Base-by-base conservation (phyloP, 92 coral and sea anemone genomes). In the Palythoa heliodiscus region DNA sequence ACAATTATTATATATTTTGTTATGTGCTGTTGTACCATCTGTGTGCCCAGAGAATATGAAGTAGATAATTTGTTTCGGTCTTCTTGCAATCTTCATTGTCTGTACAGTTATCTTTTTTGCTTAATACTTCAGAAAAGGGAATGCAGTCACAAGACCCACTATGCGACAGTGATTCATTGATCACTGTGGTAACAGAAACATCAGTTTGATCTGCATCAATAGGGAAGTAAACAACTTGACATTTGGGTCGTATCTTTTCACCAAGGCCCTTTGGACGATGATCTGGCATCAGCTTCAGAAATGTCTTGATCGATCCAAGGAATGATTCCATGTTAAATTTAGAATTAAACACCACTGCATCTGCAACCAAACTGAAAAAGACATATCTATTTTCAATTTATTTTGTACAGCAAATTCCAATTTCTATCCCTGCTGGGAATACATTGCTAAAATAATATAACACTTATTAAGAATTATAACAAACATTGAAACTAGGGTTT, bases 11-110 rank as follows among this genome's bases (percentile, higher is more conserved):
- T 29, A 29, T 29, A 29, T 29, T 29, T 29, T 29, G n/a, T 57
- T 14, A 57, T 0, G 64, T 11, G n/a, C 16, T 14, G n/a, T 89
- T 14, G n/a, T 89, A 95, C 98, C 98, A 95, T 88, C 98, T 91
- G 72, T 95, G 98, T 58, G 98, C 90, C 98, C 98, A 95, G 7
- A 95, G 89, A 80, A 95, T 95, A 73, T 95, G 98, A 54, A 95
- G 91, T 19, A 95, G 90, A 61, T 58, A 55, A 60, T 37, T 60
- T 3, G 24, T 13, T 64, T 22, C 23, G 7, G 50, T 48, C 61
- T 40, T 29, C 40, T 22, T 25, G 16, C 22, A 12, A 60, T 66
- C 73, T 2, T 38, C 55, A 11, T 38, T 16, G 71, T 43, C 8
- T 3, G 25, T n/a, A 4, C 22, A 4, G 69, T 12, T 29, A 39